Evolutionary conservation across 2,797 vertebrate species (phyloP).

Genomic region (Sitta carolinensis): DNA sequence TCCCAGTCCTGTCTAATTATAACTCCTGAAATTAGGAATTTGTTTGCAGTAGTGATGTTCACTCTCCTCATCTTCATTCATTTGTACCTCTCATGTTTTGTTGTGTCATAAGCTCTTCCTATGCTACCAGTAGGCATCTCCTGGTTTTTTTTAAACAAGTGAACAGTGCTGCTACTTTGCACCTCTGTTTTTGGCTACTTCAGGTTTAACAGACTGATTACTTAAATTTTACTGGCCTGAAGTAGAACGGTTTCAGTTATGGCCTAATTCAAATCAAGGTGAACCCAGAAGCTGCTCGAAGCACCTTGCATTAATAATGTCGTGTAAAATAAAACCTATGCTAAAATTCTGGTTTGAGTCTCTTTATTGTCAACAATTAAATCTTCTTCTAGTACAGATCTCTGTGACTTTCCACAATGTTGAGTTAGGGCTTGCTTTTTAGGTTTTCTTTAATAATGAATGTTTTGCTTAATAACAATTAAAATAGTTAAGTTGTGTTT

Average conservation of each 20-base stretch:
- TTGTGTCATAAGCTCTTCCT: background rate
- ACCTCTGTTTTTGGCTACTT: background rate
- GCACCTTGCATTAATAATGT: background rate
- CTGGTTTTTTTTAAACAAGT: background rate
- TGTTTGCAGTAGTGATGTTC: background rate
- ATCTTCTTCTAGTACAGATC: background rate
- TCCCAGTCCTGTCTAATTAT: background rate
- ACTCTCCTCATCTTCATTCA: background rate
- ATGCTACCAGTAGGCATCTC: background rate
- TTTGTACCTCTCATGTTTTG: background rate
- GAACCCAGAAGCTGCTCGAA: background rate
- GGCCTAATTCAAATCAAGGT: background rate
- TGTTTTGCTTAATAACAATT: background rate
- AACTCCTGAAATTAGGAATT: background rate
- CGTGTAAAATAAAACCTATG: background rate
- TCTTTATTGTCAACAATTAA: background rate
- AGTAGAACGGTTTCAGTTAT: background rate
- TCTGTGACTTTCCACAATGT: background rate
- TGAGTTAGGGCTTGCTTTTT: background rate
- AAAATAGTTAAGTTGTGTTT: background rate
- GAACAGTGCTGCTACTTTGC: background rate
- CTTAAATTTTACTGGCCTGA: background rate
- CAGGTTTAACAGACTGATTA: background rate
- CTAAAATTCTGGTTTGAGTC: background rate
- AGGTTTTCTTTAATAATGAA: background rate